Evolutionary conservation across 2,888 invertebrate genomes (phyloP), one percentile per base, ranked within the genome.

Genomic region (Parochlus steinenii): DNA sequence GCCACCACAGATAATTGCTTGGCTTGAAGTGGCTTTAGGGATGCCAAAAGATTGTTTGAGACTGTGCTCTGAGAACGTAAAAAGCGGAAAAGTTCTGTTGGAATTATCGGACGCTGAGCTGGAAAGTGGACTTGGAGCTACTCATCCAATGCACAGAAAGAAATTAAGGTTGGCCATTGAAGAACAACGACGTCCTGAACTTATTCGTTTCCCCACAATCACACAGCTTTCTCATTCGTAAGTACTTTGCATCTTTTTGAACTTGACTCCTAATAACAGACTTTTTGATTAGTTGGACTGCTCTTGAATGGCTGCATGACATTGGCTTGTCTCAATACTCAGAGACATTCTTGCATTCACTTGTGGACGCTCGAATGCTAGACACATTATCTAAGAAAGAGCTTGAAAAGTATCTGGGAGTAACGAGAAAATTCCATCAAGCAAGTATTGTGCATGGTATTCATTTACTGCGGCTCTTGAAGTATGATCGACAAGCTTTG

Each of bases 381-480:
- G 89, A 90, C 52, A 83, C 86, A 40, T 68, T 93, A 46, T 86
- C 86, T 49, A 87, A 89, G 59, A 89, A 90, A 53, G 92, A 93
- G 54, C 63, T 93, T 49, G 92, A 92, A 57, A 92, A 90, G 57
- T 79, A 87, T 54, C 70, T 93, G 37, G 85, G 83, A 6, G 86
- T 93, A 6, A 86, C 85, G 23, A 69, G 89, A 42, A 90, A 90
- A 59, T 90, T 90, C 58, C 90, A 92, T 62, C 90, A 92, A 60
- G 83, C 86, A 7, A 89, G 89, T 46, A 80, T 93, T 46, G 82
- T 90, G 33, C 89, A 90, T 52, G 92, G 86, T 40, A 85, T 93
- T 44, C 89, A 92, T 62, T 66, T 93, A 46, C 66, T 93, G 45
- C 70, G 89, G 44, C 82, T 87, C 63, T 76, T 90, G 63, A 85